These are phyloP conservation scores for Drosophila ogumai DNA, from an alignment of 1,140 invertebrate species.

Conservation along the genomic window DNA sequence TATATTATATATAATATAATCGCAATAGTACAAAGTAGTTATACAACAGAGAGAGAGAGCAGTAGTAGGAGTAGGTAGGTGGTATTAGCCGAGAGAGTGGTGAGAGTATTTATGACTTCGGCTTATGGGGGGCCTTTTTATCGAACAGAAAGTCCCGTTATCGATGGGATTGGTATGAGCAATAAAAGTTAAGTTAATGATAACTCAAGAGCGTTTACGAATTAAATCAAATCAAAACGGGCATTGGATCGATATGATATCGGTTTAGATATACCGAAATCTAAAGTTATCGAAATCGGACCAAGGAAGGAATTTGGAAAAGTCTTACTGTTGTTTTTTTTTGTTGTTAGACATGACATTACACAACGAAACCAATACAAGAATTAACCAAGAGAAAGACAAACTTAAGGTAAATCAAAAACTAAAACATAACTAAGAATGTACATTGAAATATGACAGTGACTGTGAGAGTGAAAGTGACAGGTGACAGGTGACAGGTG, in stretches of 20 bases:
- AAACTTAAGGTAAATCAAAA: slow-evolving; percentile 18
- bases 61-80: slow-evolving; percentile 52
- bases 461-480: slow-evolving; percentile 25
- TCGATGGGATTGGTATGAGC: slow-evolving; percentile 21
- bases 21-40: slow-evolving; percentile 33
- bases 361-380: not conserved
- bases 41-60: slow-evolving; percentile 24
- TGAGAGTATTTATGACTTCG: slow-evolving; percentile 58
- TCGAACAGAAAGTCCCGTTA: slow-evolving; percentile 20
- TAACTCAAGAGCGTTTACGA: slow-evolving; percentile 21
- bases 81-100: slow-evolving; percentile 59
- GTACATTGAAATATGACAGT: slow-evolving; percentile 4
- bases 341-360: slow-evolving; percentile 26
- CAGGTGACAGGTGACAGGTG: slow-evolving; percentile 12
- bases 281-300: slow-evolving; percentile 7
- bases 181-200: slow-evolving; percentile 23
- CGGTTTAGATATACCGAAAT: not conserved
- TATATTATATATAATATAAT: slow-evolving; percentile 13
- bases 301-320: not conserved
- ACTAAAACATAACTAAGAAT: slow-evolving; percentile 6
- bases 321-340: not conserved
- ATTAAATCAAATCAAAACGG: slow-evolving; percentile 18
- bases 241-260: not conserved
- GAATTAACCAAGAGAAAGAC: not conserved
- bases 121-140: too few species aligned